These are phyloP conservation scores for Psittacara wagleri DNA, from an alignment of 2,113 vertebrate species.

Conservation along the genomic window DNA sequence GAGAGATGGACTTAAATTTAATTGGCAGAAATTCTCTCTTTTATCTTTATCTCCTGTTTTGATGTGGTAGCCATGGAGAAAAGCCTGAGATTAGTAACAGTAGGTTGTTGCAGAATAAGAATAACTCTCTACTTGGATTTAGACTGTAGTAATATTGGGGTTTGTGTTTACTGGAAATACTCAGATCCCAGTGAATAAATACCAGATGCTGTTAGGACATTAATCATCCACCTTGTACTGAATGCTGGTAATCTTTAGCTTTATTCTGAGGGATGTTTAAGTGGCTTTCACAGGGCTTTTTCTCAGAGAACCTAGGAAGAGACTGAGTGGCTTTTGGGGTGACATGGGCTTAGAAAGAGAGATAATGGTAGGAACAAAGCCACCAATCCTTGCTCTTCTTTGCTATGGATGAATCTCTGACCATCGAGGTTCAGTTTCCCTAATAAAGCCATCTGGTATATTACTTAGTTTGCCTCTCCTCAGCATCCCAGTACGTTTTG, in stretches of 20 bases:
- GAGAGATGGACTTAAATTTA: slow-evolving; percentile 21
- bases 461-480: not conserved
- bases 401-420: not conserved
- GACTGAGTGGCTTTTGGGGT: not conserved
- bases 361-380: not conserved
- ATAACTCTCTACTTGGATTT: slow-evolving; percentile 25
- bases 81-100: slow-evolving; percentile 48
- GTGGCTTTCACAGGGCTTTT: not conserved
- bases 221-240: not conserved
- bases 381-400: not conserved
- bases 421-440: not conserved
- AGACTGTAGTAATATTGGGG: not conserved
- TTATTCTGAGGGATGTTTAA: not conserved
- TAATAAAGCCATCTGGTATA: not conserved
- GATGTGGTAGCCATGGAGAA: slow-evolving; percentile 63
- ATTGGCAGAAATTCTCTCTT: slow-evolving; percentile 26
- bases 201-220: not conserved
- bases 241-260: not conserved
- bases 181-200: not conserved
- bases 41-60: slow-evolving; percentile 62
- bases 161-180: not conserved
- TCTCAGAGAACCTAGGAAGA: not conserved
- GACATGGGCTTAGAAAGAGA: not conserved
- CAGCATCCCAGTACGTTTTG: not conserved
- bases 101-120: slow-evolving; percentile 37